Conservation (phyloP, 2,797 vertebrate genomes). For the Propithecus perrieri region DNA sequence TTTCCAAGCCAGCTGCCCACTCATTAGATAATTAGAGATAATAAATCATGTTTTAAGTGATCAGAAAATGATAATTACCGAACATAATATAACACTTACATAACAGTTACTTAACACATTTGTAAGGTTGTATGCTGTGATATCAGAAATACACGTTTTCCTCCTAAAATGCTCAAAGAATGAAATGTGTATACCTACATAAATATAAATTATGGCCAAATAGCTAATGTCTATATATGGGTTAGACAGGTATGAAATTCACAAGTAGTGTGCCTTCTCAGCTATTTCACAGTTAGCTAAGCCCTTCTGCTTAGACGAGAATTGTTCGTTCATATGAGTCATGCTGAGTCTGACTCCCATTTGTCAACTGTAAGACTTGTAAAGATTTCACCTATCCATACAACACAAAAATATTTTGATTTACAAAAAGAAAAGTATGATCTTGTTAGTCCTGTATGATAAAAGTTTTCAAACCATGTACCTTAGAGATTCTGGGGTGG, state of each 20-base stretch:
- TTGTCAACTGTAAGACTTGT: background rate
- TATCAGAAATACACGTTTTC: background rate
- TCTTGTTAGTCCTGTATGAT: background rate
- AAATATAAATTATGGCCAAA: background rate
- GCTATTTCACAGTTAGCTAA: background rate
- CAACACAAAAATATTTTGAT: background rate
- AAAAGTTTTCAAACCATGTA: background rate
- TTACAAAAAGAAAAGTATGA: background rate
- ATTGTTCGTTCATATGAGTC: background rate
- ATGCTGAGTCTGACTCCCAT: background rate
- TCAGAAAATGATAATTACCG: slow-evolving; percentile 46
- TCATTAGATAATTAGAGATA: slow-evolving; percentile 41
- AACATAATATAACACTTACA: background rate
- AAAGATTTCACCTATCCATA: background rate
- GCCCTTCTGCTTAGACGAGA: background rate
- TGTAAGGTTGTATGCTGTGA: background rate
- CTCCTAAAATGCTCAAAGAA: background rate
- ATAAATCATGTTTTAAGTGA: slow-evolving; percentile 46
- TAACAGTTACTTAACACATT: background rate
- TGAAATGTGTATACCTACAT: background rate
- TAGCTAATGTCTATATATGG: background rate
- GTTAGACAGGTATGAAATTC: background rate
- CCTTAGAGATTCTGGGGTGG: background rate
- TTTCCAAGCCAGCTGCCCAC: slow-evolving; percentile 16
- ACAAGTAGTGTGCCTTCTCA: background rate